Base-by-base conservation (phyloP, 2,113 vertebrate species). In the Tachysurus fulvidraco region DNA sequence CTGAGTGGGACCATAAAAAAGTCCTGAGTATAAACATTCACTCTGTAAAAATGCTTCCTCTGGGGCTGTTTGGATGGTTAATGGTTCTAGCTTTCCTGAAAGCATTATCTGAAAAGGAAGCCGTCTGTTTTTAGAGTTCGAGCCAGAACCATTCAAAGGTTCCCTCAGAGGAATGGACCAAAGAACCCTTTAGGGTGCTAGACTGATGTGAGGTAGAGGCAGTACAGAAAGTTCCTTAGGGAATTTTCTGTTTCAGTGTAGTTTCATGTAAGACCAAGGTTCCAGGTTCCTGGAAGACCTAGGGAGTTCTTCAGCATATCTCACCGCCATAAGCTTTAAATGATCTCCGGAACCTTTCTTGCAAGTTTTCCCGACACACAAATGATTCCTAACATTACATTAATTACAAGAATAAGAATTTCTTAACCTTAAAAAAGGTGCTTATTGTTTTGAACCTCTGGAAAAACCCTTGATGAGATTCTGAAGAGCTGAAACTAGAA, bases 201-300 rank as follows among this genome's bases (percentile, higher is more conserved):
- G 50, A 28, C 17, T 78, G 14, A 54, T n/a, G 74, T 52, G n/a
- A 21, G 6, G 21, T 57, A 28, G 19, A 57, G 28, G 36, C 69
- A 73, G 69, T 7, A 44, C 19, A 44, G 17, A 44, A 11, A 30
- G n/a, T 25, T 79, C 16, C 25, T 57, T 57, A 16, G 36, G n/a
- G 13, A 57, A 79, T 36, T 16, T 57, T 57, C 52, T 57, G n/a
- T 30, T 79, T 79, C 25, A 79, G 8, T 57, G 57, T 16, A 19
- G 16, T 13, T 57, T 36, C 4, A 17, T 11, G 55, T 50, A 55
- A 30, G 14, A 19, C n/a, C 3, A 19, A 54, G n/a, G 13, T 16
- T 78, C 74, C 74, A 54, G 74, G n/a, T 54, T 78, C 14, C 16
- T 78, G 52, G 19, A 79, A 57, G 77, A 57, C 30, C n/a, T 30